phyloP scores from a whole-genome alignment of 37 sponge, comb jelly and placozoan species.

The Agelas oroides region DNA sequence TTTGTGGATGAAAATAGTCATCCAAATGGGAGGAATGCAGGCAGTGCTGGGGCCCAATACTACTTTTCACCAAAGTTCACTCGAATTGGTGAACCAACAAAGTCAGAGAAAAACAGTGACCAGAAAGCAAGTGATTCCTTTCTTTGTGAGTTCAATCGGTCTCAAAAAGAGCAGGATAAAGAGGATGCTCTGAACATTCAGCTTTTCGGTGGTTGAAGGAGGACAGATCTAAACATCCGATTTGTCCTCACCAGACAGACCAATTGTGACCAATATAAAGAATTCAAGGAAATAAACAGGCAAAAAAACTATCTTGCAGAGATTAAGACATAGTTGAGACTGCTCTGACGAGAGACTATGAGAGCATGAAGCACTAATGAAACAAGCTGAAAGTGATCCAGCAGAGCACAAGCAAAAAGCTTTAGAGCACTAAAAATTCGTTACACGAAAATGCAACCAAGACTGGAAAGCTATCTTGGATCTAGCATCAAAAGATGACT shows the following conservation, averaged over 20 bases:
- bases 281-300: slow-evolving; percentile 15
- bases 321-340: slow-evolving; percentile 9
- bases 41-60: slow-evolving; percentile 20
- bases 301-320: slow-evolving; percentile 2
- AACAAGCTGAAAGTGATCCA: not conserved
- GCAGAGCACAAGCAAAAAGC: slow-evolving; percentile 16
- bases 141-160: slow-evolving; percentile 34
- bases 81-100: slow-evolving; percentile 42
- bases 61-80: slow-evolving; percentile 47
- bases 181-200: slow-evolving; percentile 1
- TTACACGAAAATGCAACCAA: slow-evolving; percentile 5
- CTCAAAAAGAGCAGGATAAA: slow-evolving; percentile 10
- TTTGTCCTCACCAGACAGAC: slow-evolving; percentile 41
- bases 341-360: not conserved
- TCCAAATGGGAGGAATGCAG: slow-evolving; percentile 57
- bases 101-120: slow-evolving; percentile 14
- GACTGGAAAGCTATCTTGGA: slow-evolving; percentile 26
- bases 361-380: not conserved
- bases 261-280: slow-evolving; percentile 38
- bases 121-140: slow-evolving; percentile 30
- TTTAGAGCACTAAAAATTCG: slow-evolving; percentile 33
- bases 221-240: slow-evolving; percentile 39
- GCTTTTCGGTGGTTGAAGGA: slow-evolving; percentile 29
- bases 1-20: slow-evolving; percentile 52
- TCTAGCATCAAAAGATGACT: not conserved